Conservation (phyloP, 2,113 vertebrate species). For the Petrocephalus zakoni region DNA sequence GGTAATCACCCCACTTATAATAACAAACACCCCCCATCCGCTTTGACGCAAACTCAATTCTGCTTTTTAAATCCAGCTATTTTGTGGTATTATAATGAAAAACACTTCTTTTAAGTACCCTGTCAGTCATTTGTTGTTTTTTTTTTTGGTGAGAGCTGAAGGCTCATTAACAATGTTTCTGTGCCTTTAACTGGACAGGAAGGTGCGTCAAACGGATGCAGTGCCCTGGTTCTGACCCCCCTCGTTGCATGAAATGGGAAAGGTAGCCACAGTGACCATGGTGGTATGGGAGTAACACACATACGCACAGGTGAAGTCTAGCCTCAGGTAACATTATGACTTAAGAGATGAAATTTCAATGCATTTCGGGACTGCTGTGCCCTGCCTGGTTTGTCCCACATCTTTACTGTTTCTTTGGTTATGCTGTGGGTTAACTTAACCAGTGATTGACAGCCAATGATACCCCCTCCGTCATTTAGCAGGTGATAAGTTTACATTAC, state of each 20-base stretch:
- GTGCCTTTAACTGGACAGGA: not conserved
- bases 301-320: not conserved
- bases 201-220: not conserved
- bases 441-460: not conserved
- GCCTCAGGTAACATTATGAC: not conserved
- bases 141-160: not conserved
- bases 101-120: not conserved
- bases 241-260: not conserved
- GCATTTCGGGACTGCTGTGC: not conserved
- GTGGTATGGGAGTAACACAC: too few species aligned
- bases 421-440: not conserved
- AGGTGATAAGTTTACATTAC: not conserved
- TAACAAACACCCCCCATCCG: conserved; percentile 6
- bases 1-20: conserved; percentile 10
- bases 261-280: not conserved
- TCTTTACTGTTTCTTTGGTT: not conserved
- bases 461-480: not conserved
- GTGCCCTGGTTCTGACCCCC: not conserved
- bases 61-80: not conserved
- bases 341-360: not conserved
- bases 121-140: conserved; percentile 7
- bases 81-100: conserved; percentile 3
- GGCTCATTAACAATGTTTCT: not conserved
- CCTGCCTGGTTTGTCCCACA: not conserved
- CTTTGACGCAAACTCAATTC: not conserved